Percentiles rank a stretch among this genome's conserved stretches.
These are phyloP conservation scores for Cynocephalus volans DNA, from an alignment of 2,113 vertebrate species.

Conservation along the genomic window DNA sequence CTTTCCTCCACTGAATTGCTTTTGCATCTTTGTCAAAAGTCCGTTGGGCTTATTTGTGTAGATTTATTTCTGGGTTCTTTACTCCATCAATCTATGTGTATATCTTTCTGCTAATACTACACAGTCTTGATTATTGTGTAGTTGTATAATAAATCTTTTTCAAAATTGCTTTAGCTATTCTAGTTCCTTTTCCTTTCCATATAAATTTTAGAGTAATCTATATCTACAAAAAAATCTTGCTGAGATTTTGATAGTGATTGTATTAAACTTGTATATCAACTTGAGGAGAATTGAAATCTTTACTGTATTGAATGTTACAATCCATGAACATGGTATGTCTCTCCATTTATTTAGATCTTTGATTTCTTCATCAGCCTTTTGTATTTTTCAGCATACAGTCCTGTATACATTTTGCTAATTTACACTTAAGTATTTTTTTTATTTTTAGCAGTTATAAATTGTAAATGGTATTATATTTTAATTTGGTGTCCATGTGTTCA, in stretches of 20 bases:
- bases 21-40: not conserved
- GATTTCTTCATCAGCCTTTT: conserved; percentile 7
- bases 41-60: not conserved
- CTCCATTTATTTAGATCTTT: not conserved
- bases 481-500: not conserved
- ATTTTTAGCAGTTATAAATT: not conserved
- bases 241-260: not conserved
- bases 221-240: not conserved
- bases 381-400: not conserved
- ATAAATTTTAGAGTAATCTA: not conserved
- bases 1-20: not conserved
- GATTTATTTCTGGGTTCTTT: not conserved
- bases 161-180: not conserved
- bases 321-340: not conserved
- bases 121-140: not conserved
- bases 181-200: not conserved
- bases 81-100: not conserved
- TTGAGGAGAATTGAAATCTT: not conserved
- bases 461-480: not conserved
- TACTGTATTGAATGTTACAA: not conserved
- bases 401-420: not conserved
- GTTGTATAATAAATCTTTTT: not conserved
- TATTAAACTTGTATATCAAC: not conserved
- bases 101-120: not conserved
- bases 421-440: conserved; percentile 13